These are phyloP conservation scores for Pseudoips prasinana DNA, from an alignment of 2,888 invertebrate genomes.

Conservation along the genomic window DNA sequence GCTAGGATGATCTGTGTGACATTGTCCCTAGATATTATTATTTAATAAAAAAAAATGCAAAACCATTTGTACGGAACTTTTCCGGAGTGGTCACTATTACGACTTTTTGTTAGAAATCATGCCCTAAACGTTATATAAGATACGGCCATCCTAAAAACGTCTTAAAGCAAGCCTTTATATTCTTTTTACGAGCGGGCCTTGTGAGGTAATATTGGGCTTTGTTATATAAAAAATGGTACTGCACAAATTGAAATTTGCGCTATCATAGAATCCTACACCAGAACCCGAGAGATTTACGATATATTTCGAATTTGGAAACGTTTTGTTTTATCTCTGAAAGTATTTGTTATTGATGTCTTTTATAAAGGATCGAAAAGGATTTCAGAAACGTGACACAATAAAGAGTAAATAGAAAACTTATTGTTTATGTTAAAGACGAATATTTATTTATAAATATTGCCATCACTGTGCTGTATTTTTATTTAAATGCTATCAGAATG, in stretches of 20 bases:
- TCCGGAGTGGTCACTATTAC: constrained; percentile 11
- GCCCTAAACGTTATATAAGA: constrained; percentile 24
- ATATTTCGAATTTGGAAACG: constrained; percentile 9
- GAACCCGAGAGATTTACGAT: constrained; percentile 28
- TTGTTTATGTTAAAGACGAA: too few relatives aligned
- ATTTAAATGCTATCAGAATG: too few relatives aligned
- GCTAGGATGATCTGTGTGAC: too few relatives aligned
- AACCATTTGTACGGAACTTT: too few relatives aligned
- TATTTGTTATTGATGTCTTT: constrained; percentile 15
- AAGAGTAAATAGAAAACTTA: too few relatives aligned
- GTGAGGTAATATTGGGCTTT: constrained; percentile 29
- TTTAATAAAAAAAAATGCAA: too few relatives aligned
- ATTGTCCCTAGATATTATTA: too few relatives aligned
- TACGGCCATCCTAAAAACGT: constrained; percentile 15
- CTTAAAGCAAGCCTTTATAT: constrained; percentile 20
- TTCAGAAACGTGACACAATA: too few relatives aligned
- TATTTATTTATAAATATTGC: too few relatives aligned
- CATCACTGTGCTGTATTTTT: too few relatives aligned
- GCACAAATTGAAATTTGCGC: constrained; percentile 36
- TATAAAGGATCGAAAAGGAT: too few relatives aligned
- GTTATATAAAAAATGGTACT: constrained; percentile 34
- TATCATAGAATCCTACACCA: constrained; percentile 23
- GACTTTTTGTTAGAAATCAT: constrained; percentile 21
- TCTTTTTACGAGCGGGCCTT: constrained; percentile 29
- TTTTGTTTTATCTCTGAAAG: too few relatives aligned